Evolutionary conservation across 2,888 invertebrate genomes (phyloP), one percentile per base, ranked within the genome.

Genomic region (Diplolepis rosae): DNA sequence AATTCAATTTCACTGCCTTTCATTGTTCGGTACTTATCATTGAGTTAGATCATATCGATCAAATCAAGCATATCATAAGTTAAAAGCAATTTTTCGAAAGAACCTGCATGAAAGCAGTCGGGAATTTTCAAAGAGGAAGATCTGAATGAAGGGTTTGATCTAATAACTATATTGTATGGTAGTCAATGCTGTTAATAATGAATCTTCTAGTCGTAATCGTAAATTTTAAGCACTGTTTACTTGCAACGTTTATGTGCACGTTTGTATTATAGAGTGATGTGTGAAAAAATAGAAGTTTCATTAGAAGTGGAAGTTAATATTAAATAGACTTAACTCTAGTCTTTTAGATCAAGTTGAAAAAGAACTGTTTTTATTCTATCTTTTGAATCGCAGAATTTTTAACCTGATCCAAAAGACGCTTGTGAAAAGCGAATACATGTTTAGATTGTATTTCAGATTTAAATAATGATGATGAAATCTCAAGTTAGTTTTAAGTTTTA

Each of bases 201-300:
- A 61, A 61, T 61, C 13, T 39, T 61, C 61, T 61, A 61, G 61
- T 61, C 61, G 24, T 39, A 39, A 61, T 39, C 22, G 39, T 61
- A 39, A 39, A 32, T 35, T 56, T 9, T 35, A 35, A 56, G 56
- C 56, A 56, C 35, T 18, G 22, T 35, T 61, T 61, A 52, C 18
- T 45, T 45, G 39, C n/a, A 4, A 39, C 22, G 11, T 61, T 61
- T 35, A 39, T 39, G n/a, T n/a, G n/a, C n/a, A n/a, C n/a, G n/a
- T n/a, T 61, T 39, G 61, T 24, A 61, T n/a, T 52, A 52, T 35
- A 39, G 35, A 35, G 22, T 24, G 24, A 18, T 39, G 61, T 24
- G 39, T 61, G 6, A 22, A 24, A 24, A 39, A 22, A n/a, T 61
- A 22, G 24, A 61, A 39, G 35, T 39, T 24, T 39, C n/a, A 24